Base-by-base conservation (phyloP, 2,888 invertebrate genomes). In the Myathropa florea region DNA sequence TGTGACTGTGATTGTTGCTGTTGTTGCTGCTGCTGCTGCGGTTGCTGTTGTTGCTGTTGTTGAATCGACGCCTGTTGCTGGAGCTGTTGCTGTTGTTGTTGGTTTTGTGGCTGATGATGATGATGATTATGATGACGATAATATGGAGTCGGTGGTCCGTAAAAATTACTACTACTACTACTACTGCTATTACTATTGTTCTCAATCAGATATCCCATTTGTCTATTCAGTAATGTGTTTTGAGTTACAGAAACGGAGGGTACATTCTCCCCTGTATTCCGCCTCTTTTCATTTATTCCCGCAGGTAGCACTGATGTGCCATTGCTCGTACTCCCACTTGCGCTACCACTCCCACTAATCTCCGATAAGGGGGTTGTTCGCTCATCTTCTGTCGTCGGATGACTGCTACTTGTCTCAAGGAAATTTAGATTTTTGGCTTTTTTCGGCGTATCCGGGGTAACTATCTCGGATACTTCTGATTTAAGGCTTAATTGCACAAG, bases 401-500 rank as follows among this genome's bases (percentile, higher is more conserved):
- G 55, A 55, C 55, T 73, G 7, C 61, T 61, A 59, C 57, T 3
- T 53, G 46, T 80, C 23, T 85, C 81, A n/a, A 55, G 2, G n/a
- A 63, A 46, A 64, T 71, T 55, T 24, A 1, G 57, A 21, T 71
- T 71, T 24, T 71, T 84, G 70, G 24, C 10, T 82, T 70, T 82
- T 28, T 83, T 78, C 4, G 78, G 70, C 26, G 46, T 71, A 53
- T 86, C 83, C 18, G 83, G 86, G 12, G 79, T 64, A 18, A 64
- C 70, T 30, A 39, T 68, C 24, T 86, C 86, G 23, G 78, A 21
- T 61, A 73, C 70, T 18, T 86, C 86, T 18, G 78, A 65, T 79
- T 86, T 86, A 18, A 86, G 86, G 60, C 86, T 86, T 90, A 92
- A 90, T 88, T 92, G 91, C 73, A 95, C 92, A 88, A 97, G 93